phyloP scores from a whole-genome alignment of 2,888 invertebrate genomes.

The Lithosia quadra region DNA sequence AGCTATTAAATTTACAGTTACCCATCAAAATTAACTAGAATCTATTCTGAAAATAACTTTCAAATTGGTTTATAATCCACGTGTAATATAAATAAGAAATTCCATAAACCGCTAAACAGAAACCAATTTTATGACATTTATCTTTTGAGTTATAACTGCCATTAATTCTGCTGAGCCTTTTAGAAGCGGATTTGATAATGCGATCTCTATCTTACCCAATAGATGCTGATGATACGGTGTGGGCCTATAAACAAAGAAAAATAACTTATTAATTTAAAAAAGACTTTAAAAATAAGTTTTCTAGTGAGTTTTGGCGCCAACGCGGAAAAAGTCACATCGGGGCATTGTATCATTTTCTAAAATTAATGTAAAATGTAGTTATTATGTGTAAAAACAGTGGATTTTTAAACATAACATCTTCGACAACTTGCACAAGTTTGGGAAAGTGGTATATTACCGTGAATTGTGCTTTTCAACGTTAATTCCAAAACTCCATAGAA shows the following conservation, averaged over 20 bases:
- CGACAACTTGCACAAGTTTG: no score
- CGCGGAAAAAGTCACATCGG: no score
- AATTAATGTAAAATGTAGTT: no score
- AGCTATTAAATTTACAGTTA: background rate
- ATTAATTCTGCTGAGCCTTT: background rate
- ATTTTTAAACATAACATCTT: no score
- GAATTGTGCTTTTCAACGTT: no score
- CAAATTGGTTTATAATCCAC: background rate
- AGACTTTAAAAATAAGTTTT: no score
- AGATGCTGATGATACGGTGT: background rate
- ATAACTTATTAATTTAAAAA: no score
- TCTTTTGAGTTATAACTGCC: background rate
- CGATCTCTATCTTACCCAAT: background rate
- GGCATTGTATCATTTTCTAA: no score
- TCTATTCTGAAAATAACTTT: background rate
- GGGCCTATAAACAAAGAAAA: background rate
- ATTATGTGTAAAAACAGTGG: no score
- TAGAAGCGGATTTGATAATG: background rate
- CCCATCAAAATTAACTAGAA: background rate
- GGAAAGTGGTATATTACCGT: no score
- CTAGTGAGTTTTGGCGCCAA: no score
- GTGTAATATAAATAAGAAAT: background rate
- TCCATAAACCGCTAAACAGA: slow-evolving; percentile 1
- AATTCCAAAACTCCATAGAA: no score
- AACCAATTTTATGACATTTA: slow-evolving; percentile 1